Evolutionary conservation across 2,113 vertebrate genomes (phyloP).

Genomic region (Salminus brasiliensis): DNA sequence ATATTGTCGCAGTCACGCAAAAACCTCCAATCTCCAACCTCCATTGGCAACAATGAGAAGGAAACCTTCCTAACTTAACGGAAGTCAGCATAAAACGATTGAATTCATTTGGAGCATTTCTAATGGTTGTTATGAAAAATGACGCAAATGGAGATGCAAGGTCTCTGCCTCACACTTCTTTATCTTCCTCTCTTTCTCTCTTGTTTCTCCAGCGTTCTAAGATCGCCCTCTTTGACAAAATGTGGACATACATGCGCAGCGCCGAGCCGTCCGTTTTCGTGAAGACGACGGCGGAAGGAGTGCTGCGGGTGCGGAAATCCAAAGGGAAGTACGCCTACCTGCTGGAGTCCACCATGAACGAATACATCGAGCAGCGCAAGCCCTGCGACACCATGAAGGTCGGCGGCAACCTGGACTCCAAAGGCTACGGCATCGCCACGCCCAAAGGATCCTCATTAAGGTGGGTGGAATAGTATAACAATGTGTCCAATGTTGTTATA

Average conservation of each 20-base stretch:
- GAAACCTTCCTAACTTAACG: too few relatives aligned
- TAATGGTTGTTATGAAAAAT: too few relatives aligned
- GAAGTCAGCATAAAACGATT: too few relatives aligned
- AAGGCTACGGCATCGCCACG: constrained; percentile 99
- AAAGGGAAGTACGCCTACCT: constrained; percentile 99
- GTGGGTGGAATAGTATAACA: constrained; percentile 99
- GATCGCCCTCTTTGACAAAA: constrained; percentile 99
- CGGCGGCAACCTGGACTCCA: constrained; percentile 99
- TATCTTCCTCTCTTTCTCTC: background rate
- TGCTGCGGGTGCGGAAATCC: constrained; percentile 94
- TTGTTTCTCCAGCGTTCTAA: constrained; percentile 89
- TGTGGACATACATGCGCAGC: constrained; percentile 99
- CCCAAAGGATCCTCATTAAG: constrained; percentile 99
- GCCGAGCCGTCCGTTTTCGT: constrained; percentile 99
- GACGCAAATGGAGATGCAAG: too few relatives aligned
- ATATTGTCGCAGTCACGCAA: too few relatives aligned
- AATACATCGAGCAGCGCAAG: constrained; percentile 99
- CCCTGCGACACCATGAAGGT: constrained; percentile 99
- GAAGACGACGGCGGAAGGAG: constrained; percentile 97
- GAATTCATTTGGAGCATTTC: too few relatives aligned
- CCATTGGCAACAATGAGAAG: too few relatives aligned
- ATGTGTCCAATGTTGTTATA: constrained; percentile 99
- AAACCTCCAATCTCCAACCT: too few relatives aligned
- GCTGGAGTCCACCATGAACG: constrained; percentile 99
- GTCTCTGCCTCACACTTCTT: too few relatives aligned